Percentiles rank a stretch among this genome's conserved stretches.
These are phyloP conservation scores for Brachynemurus nebulosus DNA, from an alignment of 2,888 invertebrate species.

Conservation along the genomic window DNA sequence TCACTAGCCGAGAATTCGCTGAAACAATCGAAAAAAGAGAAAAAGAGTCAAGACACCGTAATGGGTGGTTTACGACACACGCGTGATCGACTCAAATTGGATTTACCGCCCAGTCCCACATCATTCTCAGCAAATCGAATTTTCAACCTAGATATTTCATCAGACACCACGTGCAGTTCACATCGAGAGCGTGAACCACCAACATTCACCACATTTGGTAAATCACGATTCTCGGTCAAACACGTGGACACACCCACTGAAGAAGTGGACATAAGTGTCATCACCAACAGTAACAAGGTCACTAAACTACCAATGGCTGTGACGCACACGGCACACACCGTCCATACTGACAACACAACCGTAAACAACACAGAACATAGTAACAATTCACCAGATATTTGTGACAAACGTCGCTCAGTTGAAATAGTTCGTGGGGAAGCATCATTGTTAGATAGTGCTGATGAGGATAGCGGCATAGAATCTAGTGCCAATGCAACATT, in stretches of 20 bases:
- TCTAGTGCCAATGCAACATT: constrained; percentile 44
- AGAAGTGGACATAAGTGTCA: constrained; percentile 15
- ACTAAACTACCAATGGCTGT: constrained; percentile 25
- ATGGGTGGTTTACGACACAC: constrained; percentile 61
- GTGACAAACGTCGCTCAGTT: constrained; percentile 13
- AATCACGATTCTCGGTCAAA: constrained; percentile 33
- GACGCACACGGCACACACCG: neutral
- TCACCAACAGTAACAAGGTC: too few relatives aligned
- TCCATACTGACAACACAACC: neutral
- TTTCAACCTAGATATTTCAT: constrained; percentile 32
- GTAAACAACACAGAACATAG: constrained; percentile 13
- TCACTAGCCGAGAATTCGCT: constrained; percentile 23
- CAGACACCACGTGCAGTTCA: constrained; percentile 34
- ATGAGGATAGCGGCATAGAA: constrained; percentile 51
- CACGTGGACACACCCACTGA: constrained; percentile 30
- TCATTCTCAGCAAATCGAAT: constrained; percentile 28
- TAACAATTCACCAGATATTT: constrained; percentile 16
- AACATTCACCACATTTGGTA: constrained; percentile 46
- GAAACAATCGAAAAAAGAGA: constrained; percentile 13
- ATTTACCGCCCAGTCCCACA: constrained; percentile 45
- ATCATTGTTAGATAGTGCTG: constrained; percentile 46
- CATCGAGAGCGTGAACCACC: constrained; percentile 28
- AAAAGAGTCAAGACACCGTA: constrained; percentile 19
- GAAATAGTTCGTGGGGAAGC: constrained; percentile 37
- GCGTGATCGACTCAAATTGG: constrained; percentile 53